phyloP scores from a whole-genome alignment of 1,140 invertebrate genomes.

The Paraescarpia echinospica region DNA sequence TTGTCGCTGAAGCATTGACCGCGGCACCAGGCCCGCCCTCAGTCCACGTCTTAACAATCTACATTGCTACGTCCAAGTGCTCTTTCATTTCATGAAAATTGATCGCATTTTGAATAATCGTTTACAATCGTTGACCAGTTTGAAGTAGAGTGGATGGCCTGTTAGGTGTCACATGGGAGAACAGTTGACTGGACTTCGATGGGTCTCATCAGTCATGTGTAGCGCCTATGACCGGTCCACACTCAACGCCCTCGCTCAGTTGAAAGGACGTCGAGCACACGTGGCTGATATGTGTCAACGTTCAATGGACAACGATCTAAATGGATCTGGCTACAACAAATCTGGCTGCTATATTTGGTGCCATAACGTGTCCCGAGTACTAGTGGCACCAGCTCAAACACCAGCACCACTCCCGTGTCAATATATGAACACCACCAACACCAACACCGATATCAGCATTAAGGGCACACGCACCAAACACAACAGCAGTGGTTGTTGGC shows the following conservation, averaged over 20 bases:
- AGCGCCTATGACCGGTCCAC: not conserved
- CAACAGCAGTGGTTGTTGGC: not conserved
- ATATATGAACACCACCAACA: not conserved
- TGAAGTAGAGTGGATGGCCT: not conserved
- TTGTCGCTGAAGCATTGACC: not conserved
- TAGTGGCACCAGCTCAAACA: not conserved
- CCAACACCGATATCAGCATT: too few species aligned
- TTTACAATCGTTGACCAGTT: not conserved
- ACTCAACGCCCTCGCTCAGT: too few species aligned
- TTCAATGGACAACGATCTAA: too few species aligned
- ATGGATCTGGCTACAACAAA: too few species aligned
- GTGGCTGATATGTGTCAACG: too few species aligned
- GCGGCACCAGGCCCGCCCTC: not conserved
- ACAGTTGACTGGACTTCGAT: not conserved
- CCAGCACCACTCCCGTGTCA: too few species aligned
- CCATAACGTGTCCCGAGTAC: not conserved
- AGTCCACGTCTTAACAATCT: constrained; percentile 9
- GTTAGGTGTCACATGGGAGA: not conserved
- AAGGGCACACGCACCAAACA: not conserved
- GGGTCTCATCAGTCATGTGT: not conserved
- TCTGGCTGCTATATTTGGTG: too few species aligned
- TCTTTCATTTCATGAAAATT: constrained; percentile 19
- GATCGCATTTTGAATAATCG: constrained; percentile 19
- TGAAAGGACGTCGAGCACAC: too few species aligned
- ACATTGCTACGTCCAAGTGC: not conserved